Evolutionary conservation across 2,113 vertebrate genomes (phyloP), one percentile per base, ranked within the genome.

Genomic region (Euleptes europaea): DNA sequence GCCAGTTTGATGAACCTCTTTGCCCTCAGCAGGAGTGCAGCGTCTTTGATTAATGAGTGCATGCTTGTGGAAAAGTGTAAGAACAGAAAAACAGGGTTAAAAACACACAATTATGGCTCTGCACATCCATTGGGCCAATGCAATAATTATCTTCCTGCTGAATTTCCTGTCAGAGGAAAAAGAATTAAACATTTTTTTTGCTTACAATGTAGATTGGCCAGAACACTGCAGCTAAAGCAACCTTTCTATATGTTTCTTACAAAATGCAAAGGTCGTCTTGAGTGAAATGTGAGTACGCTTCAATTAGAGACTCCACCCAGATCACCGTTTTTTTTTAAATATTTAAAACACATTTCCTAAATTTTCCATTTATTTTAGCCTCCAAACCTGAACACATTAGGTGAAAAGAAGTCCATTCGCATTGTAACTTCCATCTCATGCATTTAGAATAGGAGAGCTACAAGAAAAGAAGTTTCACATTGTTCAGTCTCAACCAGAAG

Each of bases 1-100:
- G 97, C 97, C 97, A 98, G 93, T 97, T 96, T 98, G 97, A 98
- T 97, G 97, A 97, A 98, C 97, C 97, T 97, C 96, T 97, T 96
- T 95, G 97, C 96, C 97, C 97, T 97, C 96, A 98, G 97, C 97
- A 97, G 97, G 97, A 97, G 95, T 95, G 95, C 95, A 93, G 91
- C 83, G 85, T 94, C 95, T 97, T 95, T 98, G 98, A 99, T 98
- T 98, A 98, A 98, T 97, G 97, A 97, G 96, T 91, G 91, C 95
- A 94, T 85, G 96, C 96, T 95, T 95, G 93, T 93, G 92, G 95
- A 96, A 97, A 97, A 97, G 95, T 93, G 89, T 94, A 96, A 93
- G 95, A 96, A 94, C 84, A 94, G 92, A 94, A 96, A 93, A 97
- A 85, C 74, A 92, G 92, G 91, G 88, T 88, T 94, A 95, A 97